phyloP scores from a whole-genome alignment of 2,113 vertebrate genomes.

The Prinia subflava region DNA sequence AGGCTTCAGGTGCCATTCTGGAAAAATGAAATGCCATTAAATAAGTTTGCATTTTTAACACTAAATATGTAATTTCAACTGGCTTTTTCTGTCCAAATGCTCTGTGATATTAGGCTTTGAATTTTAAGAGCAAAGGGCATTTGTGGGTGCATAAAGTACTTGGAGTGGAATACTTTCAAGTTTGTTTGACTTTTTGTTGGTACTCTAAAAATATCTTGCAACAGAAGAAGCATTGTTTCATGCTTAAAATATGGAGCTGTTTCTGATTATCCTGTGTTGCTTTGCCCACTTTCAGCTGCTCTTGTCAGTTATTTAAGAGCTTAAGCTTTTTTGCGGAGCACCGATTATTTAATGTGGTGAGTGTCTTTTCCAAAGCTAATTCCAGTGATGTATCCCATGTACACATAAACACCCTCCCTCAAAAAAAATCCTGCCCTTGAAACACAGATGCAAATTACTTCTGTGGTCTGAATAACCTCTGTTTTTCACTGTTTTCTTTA shows the following conservation, averaged over 20 bases:
- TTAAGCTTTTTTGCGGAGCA: conserved; percentile 56
- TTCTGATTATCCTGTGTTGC: conserved; percentile 72
- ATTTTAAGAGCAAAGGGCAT: conserved; percentile 44
- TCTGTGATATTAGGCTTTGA: background rate
- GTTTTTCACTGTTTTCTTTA: background rate
- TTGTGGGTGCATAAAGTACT: conserved; percentile 21
- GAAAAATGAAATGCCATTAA: conserved; percentile 7
- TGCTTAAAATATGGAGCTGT: conserved; percentile 72
- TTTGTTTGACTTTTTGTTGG: conserved; percentile 61
- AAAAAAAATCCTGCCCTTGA: background rate
- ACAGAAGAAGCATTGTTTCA: conserved; percentile 85
- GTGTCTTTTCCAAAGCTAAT: conserved; percentile 36
- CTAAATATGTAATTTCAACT: background rate
- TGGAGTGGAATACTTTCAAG: conserved; percentile 59
- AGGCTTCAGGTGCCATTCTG: background rate
- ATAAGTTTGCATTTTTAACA: background rate
- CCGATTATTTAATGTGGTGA: conserved; percentile 47
- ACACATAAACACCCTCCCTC: background rate
- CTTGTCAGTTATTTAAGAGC: conserved; percentile 68
- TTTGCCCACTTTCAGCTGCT: conserved; percentile 69
- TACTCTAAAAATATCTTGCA: conserved; percentile 72
- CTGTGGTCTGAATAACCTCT: background rate
- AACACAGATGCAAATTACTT: background rate
- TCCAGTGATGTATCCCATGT: conserved; percentile 25
- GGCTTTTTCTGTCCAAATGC: background rate